Evolutionary conservation across 2,888 invertebrate species (phyloP).

Genomic region (Rhingia rostrata): DNA sequence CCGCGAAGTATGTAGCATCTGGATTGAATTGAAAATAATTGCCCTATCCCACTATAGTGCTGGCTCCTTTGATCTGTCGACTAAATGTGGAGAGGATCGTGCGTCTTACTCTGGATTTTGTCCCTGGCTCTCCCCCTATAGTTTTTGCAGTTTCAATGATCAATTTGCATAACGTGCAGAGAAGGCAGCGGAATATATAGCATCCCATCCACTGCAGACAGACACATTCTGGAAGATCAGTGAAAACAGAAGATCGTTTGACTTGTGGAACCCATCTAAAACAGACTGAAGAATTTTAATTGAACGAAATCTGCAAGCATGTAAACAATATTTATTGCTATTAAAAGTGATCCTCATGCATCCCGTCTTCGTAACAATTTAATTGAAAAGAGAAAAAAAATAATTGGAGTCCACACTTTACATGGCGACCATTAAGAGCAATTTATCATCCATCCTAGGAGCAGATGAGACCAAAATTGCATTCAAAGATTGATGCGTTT

Average conservation of each 20-base stretch:
- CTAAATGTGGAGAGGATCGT: constrained; percentile 35
- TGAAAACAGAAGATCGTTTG: constrained; percentile 29
- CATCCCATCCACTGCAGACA: constrained; percentile 21
- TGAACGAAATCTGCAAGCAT: constrained; percentile 65
- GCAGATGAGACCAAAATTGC: constrained; percentile 71
- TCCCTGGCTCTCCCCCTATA: not conserved
- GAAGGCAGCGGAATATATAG: not conserved
- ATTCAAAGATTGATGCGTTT: constrained; percentile 70
- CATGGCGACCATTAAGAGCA: constrained; percentile 56
- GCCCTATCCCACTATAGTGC: constrained; percentile 32
- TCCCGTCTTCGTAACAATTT: constrained; percentile 53
- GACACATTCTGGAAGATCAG: constrained; percentile 39
- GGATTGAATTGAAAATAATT: constrained; percentile 70
- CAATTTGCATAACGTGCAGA: constrained; percentile 64
- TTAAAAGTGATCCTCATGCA: constrained; percentile 37
- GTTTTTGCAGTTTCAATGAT: constrained; percentile 31
- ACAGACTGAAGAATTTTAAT: constrained; percentile 65
- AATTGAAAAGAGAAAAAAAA: constrained; percentile 51
- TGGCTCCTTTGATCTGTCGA: constrained; percentile 64
- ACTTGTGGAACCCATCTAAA: constrained; percentile 41
- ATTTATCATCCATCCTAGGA: constrained; percentile 66
- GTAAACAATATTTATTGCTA: constrained; percentile 63
- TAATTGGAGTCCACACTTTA: constrained; percentile 65
- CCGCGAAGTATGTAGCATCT: constrained; percentile 57
- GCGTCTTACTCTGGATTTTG: constrained; percentile 37